Evolutionary conservation across 1,140 invertebrate genomes (phyloP), one percentile per base, ranked within the genome.

Genomic region (Notospermus geniculatus): DNA sequence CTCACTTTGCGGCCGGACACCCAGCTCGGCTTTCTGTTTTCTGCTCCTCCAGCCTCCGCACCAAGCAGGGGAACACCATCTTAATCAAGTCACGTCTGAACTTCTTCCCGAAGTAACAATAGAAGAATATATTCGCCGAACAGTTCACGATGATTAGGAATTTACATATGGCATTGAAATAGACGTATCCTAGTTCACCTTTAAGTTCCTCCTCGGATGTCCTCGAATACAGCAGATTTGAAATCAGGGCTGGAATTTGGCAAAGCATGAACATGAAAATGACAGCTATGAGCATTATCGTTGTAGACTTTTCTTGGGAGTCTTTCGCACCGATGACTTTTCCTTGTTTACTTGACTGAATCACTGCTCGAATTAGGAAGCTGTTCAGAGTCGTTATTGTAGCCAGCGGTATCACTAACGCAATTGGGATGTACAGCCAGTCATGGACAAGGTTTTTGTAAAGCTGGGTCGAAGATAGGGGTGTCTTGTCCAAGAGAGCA

Each of bases 71-170:
- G 4, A 23, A 23, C n/a, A 50, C 4, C 46, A 23, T 19, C 46
- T 50, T 50, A 19, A 27, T 27, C n/a, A 50, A 27, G n/a, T 50
- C 46, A 5, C 25, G n/a, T n/a, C 46, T 5, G 46, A 50, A 50
- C 25, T 27, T 19, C 25, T 19, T 19, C 46, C 46, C 46, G 46
- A 50, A 50, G 25, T 50, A 50, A 50, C 46, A 50, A n/a, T 50
- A 50, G 46, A 50, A 23, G 46, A 50, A 50, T 50, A 50, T 50
- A 50, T 50, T 50, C n/a, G 46, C 46, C 46, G 46, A 50, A 19
- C 19, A 50, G 46, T 50, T 50, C 46, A 50, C n/a, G 19, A 50
- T 19, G 25, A 50, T 50, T 19, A 50, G n/a, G n/a, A 50, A 50
- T 27, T 19, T 50, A 50, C 46, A 23, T 19, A 50, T 27, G 5